A percentile compares a stretch with the other conserved stretches of the same genome.
Conservation (phyloP, 53 echinoderm and acorn worm genomes). For the Zoroaster sp. region DNA sequence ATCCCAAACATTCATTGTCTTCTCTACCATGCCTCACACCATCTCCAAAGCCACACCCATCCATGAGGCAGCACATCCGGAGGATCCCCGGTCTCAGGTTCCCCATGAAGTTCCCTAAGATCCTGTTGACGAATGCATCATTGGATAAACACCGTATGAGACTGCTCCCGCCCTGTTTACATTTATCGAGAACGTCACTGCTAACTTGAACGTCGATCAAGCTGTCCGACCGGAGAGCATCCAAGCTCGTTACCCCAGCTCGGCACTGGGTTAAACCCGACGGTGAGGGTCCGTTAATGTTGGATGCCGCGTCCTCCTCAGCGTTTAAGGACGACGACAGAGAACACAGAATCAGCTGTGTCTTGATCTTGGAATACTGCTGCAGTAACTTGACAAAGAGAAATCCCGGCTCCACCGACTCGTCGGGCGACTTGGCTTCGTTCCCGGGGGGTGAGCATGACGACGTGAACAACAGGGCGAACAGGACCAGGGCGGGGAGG, state of each 20-base stretch:
- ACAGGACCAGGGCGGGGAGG: not conserved
- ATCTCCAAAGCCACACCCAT: slow-evolving; percentile 16
- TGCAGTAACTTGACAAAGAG: slow-evolving; percentile 40
- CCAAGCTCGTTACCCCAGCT: slow-evolving; percentile 1
- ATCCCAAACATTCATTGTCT: slow-evolving; percentile 14
- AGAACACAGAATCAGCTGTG: slow-evolving; percentile 30
- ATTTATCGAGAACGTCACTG: not conserved
- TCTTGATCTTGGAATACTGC: slow-evolving; percentile 32
- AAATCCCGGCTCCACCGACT: not conserved
- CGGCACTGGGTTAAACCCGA: slow-evolving; percentile 20
- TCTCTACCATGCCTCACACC: not conserved
- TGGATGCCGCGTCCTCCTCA: not conserved
- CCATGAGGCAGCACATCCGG: slow-evolving; percentile 32
- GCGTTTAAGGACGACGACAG: slow-evolving; percentile 9
- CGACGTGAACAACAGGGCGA: not conserved
- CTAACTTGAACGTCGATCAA: not conserved
- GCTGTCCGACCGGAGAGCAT: slow-evolving; percentile 22
- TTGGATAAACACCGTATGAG: slow-evolving; percentile 1
- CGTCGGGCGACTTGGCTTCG: not conserved
- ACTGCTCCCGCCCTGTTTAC: not conserved
- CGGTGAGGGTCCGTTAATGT: not conserved
- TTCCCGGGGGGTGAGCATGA: not conserved
- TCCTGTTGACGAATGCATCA: slow-evolving; percentile 12
- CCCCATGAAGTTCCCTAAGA: slow-evolving; percentile 13
- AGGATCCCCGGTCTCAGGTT: not conserved